Evolutionary conservation across 2,888 invertebrate species (phyloP).

Genomic region (Anagyrus pseudococci): DNA sequence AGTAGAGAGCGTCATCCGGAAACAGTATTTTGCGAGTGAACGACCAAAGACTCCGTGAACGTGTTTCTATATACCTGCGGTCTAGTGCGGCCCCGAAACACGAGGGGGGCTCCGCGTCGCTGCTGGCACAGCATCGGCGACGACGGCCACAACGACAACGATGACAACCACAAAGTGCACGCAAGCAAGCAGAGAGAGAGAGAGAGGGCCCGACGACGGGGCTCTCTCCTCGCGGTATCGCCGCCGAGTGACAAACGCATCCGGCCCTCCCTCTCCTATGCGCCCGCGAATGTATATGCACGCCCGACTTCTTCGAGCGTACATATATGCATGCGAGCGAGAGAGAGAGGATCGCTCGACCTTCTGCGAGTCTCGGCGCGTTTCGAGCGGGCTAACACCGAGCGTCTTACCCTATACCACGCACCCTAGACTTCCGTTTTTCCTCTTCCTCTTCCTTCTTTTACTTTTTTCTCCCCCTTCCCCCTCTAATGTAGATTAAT

Average conservation of each 20-base stretch:
- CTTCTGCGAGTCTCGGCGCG: no score
- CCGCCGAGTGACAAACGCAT: conserved; percentile 25
- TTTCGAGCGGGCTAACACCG: no score
- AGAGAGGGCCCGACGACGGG: no score
- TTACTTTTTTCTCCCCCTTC: conserved; percentile 12
- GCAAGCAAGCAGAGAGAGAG: neutral
- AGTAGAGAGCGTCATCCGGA: conserved; percentile 16
- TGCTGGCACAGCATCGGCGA: conserved; percentile 15
- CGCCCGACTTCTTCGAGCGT: neutral
- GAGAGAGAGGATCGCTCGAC: no score
- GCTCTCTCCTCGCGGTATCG: no score
- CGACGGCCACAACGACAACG: neutral
- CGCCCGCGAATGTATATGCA: neutral
- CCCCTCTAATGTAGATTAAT: conserved; percentile 27
- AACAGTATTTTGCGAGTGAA: conserved; percentile 41
- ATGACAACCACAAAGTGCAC: neutral
- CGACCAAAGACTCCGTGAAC: conserved; percentile 53
- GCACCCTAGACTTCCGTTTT: no score
- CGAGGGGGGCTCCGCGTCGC: no score
- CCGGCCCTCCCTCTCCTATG: no score
- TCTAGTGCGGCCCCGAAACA: no score
- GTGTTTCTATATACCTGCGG: conserved; percentile 8
- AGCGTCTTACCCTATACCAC: no score
- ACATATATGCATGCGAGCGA: neutral
- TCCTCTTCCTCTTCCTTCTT: no score